phyloP scores from a whole-genome alignment of 1,140 invertebrate species.

The Trinorchestia longiramus region DNA sequence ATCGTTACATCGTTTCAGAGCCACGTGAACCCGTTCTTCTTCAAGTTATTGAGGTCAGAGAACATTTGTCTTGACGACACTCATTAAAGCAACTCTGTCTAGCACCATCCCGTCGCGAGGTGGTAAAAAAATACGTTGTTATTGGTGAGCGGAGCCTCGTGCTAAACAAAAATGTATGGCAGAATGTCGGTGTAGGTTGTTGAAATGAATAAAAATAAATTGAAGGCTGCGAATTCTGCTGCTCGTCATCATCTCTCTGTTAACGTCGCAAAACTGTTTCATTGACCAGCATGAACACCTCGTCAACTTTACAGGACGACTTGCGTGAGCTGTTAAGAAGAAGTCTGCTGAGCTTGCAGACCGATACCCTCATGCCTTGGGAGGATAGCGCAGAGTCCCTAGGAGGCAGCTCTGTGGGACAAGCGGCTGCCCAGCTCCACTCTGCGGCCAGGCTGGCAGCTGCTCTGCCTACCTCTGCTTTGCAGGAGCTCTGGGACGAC shows the following conservation, averaged over 20 bases:
- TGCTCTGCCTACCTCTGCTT: not conserved
- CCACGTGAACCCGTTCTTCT: not conserved
- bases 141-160: not conserved
- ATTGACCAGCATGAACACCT: not conserved
- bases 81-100: not conserved
- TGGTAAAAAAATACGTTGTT: not conserved
- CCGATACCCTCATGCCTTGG: not conserved
- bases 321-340: not conserved
- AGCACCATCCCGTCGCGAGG: not conserved
- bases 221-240: not conserved
- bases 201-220: too few species aligned
- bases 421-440: not conserved
- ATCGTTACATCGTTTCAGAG: not conserved
- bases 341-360: not conserved
- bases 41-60: not conserved
- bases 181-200: not conserved
- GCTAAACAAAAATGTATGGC: not conserved
- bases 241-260: not conserved
- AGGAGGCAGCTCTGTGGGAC: not conserved
- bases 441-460: slow-evolving; percentile 4
- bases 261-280: not conserved
- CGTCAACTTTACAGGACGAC: not conserved
- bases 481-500: not conserved
- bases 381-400: not conserved
- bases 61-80: not conserved